Evolutionary conservation across 2,113 vertebrate species (phyloP).

Genomic region (Octodon degus): DNA sequence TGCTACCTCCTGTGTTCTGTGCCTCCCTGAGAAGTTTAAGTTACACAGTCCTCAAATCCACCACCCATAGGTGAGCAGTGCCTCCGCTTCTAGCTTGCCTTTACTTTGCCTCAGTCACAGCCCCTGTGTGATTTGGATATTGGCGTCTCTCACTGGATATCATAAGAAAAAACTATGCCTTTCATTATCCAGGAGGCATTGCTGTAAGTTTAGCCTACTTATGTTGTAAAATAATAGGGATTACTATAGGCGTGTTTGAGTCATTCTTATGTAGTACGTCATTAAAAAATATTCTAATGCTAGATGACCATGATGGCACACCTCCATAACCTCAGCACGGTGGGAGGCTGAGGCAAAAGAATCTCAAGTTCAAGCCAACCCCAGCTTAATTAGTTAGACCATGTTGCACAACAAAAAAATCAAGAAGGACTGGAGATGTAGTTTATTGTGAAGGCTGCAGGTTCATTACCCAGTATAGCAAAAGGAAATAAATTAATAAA

Average conservation of each 20-base stretch:
- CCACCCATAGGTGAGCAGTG: fast-evolving
- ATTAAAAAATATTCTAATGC: neutral
- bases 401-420: neutral
- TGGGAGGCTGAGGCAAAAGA: neutral
- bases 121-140: neutral
- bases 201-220: too few relatives aligned
- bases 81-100: neutral
- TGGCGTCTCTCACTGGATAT: neutral
- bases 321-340: neutral
- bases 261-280: neutral
- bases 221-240: neutral
- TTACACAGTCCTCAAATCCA: neutral
- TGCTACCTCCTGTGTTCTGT: neutral
- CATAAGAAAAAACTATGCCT: neutral
- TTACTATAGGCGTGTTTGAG: neutral
- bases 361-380: neutral
- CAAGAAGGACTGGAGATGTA: neutral
- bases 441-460: neutral
- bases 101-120: fast-evolving
- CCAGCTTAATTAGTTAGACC: neutral
- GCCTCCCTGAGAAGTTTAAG: neutral
- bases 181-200: neutral
- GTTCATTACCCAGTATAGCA: neutral
- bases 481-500: neutral
- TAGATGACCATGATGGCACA: neutral